Percentiles rank a stretch among this genome's conserved stretches.
Evolutionary conservation across 1,140 invertebrate genomes (phyloP).

Genomic region (Stegodyphus dumicola): DNA sequence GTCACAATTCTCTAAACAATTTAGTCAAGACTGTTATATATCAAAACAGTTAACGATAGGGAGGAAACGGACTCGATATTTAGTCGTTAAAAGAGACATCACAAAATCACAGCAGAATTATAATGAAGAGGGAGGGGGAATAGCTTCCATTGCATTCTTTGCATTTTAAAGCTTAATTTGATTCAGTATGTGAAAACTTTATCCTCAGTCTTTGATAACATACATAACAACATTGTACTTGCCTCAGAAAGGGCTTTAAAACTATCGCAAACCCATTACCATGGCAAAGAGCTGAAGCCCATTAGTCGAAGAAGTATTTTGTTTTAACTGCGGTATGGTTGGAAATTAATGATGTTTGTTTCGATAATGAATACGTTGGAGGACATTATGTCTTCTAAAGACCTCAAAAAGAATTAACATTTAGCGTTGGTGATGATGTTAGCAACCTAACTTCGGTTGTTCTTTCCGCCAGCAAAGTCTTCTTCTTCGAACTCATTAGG

Average conservation of each 20-base stretch:
- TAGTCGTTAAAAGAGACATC: no score
- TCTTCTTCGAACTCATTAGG: conserved; percentile 28
- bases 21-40: no score
- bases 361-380: conserved; percentile 48
- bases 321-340: conserved; percentile 3
- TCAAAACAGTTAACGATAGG: no score
- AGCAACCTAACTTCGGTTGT: not conserved
- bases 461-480: not conserved
- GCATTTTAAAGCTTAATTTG: no score
- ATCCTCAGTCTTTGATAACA: no score
- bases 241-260: conserved; percentile 13
- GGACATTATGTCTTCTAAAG: conserved; percentile 22
- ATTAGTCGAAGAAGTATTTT: no score
- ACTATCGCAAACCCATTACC: conserved; percentile 14
- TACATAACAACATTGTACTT: not conserved
- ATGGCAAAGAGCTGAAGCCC: not conserved
- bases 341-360: conserved; percentile 49
- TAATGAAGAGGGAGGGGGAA: no score
- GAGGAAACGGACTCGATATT: no score
- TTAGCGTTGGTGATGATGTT: not conserved
- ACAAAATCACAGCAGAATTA: no score
- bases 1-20: no score
- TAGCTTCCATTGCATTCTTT: no score
- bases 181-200: no score
- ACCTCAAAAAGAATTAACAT: conserved; percentile 41